These are phyloP conservation scores for Amaurobius ferox DNA, from an alignment of 2,888 invertebrate genomes.

Conservation along the genomic window DNA sequence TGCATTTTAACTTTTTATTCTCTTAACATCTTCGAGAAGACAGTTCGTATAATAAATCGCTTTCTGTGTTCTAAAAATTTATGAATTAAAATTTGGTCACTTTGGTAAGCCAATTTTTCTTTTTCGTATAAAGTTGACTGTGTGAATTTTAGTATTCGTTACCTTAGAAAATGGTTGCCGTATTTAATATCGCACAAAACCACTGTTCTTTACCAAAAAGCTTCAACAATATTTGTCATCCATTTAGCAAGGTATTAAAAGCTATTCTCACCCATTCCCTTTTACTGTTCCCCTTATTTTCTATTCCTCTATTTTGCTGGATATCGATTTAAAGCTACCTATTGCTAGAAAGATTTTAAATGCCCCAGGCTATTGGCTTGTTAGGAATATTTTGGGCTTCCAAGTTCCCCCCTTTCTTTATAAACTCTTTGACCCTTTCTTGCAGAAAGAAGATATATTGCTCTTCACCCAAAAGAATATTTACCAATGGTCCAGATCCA, in stretches of 20 bases:
- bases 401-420: not conserved
- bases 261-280: not conserved
- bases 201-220: no score
- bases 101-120: no score
- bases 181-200: no score
- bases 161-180: no score
- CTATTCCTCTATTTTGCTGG: not conserved
- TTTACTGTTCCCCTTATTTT: not conserved
- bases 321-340: constrained; percentile 3
- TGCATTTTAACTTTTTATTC: no score
- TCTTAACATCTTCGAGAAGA: no score
- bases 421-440: not conserved
- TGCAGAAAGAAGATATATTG: not conserved
- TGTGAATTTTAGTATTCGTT: no score
- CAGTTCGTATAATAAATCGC: no score
- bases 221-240: no score
- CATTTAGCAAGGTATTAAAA: not conserved
- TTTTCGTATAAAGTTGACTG: no score
- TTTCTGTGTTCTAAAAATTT: no score
- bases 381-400: not conserved
- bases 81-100: no score
- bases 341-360: not conserved
- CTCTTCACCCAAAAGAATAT: constrained; percentile 15
- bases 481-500: constrained; percentile 27
- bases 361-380: not conserved